Conservation (phyloP, 2,797 vertebrate species). For the Periparus ater region DNA sequence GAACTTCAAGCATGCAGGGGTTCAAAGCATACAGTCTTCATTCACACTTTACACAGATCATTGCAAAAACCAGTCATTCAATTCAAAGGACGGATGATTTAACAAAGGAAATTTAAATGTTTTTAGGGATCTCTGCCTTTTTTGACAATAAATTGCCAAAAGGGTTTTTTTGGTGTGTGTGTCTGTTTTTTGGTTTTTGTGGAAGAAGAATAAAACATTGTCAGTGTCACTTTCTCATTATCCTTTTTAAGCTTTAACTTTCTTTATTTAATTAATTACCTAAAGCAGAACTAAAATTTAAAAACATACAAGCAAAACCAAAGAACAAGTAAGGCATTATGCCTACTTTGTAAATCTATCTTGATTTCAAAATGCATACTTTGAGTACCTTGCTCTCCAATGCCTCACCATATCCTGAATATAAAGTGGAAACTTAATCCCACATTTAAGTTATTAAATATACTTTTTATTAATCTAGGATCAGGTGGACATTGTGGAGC, state of each 20-base stretch:
- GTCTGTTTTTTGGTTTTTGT: too few species aligned
- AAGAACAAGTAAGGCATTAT: not conserved
- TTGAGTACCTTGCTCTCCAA: not conserved
- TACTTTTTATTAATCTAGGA: not conserved
- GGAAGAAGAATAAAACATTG: not conserved
- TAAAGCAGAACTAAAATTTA: not conserved
- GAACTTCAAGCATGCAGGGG: not conserved
- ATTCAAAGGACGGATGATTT: not conserved
- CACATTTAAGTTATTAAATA: not conserved
- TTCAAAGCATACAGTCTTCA: not conserved
- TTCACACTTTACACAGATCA: not conserved
- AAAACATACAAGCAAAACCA: not conserved
- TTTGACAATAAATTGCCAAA: not conserved
- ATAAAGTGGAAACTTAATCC: not conserved
- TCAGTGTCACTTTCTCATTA: not conserved
- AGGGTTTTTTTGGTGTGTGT: not conserved
- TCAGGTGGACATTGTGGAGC: not conserved
- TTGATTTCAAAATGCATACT: not conserved
- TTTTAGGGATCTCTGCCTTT: not conserved
- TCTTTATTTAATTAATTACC: not conserved
- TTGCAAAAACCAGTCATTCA: accelerated
- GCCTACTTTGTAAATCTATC: not conserved
- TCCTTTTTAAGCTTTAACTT: not conserved
- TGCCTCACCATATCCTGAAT: not conserved
- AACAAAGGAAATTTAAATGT: not conserved